Percentiles rank a stretch among this genome's conserved stretches.
These are phyloP conservation scores for Apamea monoglypha DNA, from an alignment of 2,888 invertebrate species.

Conservation along the genomic window DNA sequence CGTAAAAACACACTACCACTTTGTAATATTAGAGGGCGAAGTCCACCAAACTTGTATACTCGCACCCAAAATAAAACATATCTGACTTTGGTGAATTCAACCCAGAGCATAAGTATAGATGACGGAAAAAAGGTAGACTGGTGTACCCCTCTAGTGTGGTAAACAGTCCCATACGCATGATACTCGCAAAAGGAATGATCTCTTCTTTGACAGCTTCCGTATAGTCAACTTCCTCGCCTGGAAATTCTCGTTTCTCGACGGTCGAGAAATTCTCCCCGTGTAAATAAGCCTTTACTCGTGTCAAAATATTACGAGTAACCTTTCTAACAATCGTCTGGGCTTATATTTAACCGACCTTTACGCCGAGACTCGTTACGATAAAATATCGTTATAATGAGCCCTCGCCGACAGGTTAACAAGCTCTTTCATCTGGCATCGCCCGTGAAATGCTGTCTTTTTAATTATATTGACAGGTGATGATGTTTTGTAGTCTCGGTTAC, in stretches of 20 bases:
- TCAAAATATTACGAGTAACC: conserved; percentile 72
- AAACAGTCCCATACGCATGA: neutral
- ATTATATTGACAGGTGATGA: conserved; percentile 85
- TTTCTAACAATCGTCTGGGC: conserved; percentile 50
- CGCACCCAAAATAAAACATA: neutral
- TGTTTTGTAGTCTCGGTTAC: conserved; percentile 61
- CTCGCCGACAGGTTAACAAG: conserved; percentile 81
- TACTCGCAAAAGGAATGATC: neutral
- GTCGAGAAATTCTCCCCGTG: neutral
- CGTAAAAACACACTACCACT: neutral
- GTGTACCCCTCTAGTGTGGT: too few species aligned
- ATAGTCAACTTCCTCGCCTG: neutral
- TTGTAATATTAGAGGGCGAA: neutral
- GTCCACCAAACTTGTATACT: neutral
- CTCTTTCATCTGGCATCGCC: conserved; percentile 79
- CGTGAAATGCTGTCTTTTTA: conserved; percentile 79
- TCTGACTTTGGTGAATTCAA: neutral
- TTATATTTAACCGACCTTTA: conserved; percentile 69
- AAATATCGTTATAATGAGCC: conserved; percentile 82
- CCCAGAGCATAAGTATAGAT: neutral
- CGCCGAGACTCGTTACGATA: conserved; percentile 78
- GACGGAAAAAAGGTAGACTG: neutral
- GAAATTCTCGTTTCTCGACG: neutral
- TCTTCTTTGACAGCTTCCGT: neutral
- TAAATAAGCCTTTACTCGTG: conserved; percentile 48